These are phyloP conservation scores for Drosophila neocordata DNA, from an alignment of 1,140 invertebrate species.

Conservation along the genomic window DNA sequence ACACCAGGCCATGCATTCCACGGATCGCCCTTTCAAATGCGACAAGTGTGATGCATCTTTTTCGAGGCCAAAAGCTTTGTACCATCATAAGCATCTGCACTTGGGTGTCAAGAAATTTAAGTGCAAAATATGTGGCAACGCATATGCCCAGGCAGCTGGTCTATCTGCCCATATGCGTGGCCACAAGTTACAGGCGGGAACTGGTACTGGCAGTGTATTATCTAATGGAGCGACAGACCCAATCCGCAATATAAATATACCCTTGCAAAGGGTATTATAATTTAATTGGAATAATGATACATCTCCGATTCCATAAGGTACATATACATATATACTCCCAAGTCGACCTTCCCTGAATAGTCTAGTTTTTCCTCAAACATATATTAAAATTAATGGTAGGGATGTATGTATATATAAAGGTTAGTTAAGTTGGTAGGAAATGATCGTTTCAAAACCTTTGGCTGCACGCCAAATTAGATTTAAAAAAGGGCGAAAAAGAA, in stretches of 20 bases:
- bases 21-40: conserved; percentile 91
- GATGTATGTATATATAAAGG: no score
- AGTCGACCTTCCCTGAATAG: no score
- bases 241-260: not conserved
- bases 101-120: conserved; percentile 91
- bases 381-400: no score
- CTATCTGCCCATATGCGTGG: conserved; percentile 75
- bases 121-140: conserved; percentile 86
- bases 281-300: not conserved
- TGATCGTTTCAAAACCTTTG: no score
- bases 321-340: not conserved
- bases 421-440: no score
- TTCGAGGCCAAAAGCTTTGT: conserved; percentile 93
- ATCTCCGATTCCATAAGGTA: not conserved
- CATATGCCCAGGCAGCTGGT: conserved; percentile 75
- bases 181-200: conserved; percentile 53
- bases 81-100: conserved; percentile 92
- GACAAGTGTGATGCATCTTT: conserved; percentile 89
- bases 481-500: no score
- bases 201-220: conserved; percentile 14
- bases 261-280: not conserved
- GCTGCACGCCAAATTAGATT: no score
- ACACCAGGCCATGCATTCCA: conserved; percentile 90
- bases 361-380: no score
- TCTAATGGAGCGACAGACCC: not conserved